A percentile compares a stretch with the other conserved stretches of the same genome.
phyloP scores from a whole-genome alignment of 1,140 invertebrate species.

The Drosophila baimaii region DNA sequence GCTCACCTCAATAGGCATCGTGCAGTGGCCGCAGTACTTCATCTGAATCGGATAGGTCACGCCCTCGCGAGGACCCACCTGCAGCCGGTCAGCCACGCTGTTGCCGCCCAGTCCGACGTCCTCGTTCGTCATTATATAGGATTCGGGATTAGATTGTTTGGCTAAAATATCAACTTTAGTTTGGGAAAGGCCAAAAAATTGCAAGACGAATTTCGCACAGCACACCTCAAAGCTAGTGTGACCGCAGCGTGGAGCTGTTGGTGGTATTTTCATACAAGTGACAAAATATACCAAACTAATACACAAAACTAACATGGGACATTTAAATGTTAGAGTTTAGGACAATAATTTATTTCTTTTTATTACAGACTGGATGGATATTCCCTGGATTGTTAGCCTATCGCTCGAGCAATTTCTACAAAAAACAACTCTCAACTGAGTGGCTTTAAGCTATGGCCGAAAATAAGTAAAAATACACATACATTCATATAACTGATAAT shows the following conservation, averaged over 20 bases:
- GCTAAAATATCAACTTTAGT: constrained; percentile 10
- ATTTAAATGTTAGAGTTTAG: too few relatives aligned
- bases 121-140: constrained; percentile 62
- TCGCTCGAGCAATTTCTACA: too few relatives aligned
- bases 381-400: too few relatives aligned
- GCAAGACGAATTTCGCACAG: constrained; percentile 20
- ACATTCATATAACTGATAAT: too few relatives aligned
- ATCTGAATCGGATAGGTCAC: constrained; percentile 94
- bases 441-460: too few relatives aligned
- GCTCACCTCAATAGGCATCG: constrained; percentile 92
- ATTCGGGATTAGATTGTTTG: constrained; percentile 15
- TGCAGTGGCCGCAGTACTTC: constrained; percentile 97
- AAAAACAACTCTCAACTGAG: too few relatives aligned
- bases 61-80: constrained; percentile 79
- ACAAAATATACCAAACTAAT: neutral
- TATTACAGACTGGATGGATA: too few relatives aligned
- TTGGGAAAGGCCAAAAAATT: constrained; percentile 9
- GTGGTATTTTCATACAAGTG: neutral
- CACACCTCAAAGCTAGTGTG: constrained; percentile 13
- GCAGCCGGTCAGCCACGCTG: constrained; percentile 70
- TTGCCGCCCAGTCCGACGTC: constrained; percentile 15
- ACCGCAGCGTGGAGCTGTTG: neutral
- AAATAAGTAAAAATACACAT: too few relatives aligned
- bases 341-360: too few relatives aligned
- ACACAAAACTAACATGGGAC: neutral